Percentiles rank a stretch among this genome's conserved stretches.
Conservation (phyloP, 2,113 vertebrate species). For the Saimiri boliviensis region DNA sequence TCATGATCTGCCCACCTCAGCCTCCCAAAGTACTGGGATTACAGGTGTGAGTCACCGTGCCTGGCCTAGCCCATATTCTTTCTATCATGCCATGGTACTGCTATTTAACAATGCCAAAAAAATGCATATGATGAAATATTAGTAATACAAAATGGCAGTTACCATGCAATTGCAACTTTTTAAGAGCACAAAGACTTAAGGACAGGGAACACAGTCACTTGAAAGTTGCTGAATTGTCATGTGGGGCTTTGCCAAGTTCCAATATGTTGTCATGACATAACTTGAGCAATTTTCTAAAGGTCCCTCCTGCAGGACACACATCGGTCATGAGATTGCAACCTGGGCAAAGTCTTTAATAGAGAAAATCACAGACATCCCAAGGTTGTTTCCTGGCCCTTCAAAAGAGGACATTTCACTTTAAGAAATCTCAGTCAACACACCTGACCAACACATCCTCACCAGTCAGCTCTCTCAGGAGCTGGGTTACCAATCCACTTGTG, state of each 20-base stretch:
- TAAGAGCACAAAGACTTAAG: background rate
- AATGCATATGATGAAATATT: background rate
- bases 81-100: background rate
- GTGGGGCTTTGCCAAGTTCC: background rate
- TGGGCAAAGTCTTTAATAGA: background rate
- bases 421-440: constrained; percentile 78
- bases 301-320: background rate
- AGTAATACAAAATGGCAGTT: background rate
- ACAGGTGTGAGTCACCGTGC: too few species aligned
- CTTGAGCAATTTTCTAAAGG: background rate
- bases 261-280: background rate
- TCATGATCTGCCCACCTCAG: too few species aligned
- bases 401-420: background rate
- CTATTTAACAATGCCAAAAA: background rate
- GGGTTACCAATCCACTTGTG: constrained; percentile 88
- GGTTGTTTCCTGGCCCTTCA: background rate
- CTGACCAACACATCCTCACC: constrained; percentile 95
- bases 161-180: background rate
- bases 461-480: constrained; percentile 92
- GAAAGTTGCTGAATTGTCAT: background rate
- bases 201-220: background rate
- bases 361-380: background rate
- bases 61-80: background rate
- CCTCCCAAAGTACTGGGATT: too few species aligned
- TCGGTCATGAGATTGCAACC: background rate